Evolutionary conservation across 2,888 invertebrate species (phyloP), one percentile per base, ranked within the genome.

Genomic region (Gryllus longicercus): DNA sequence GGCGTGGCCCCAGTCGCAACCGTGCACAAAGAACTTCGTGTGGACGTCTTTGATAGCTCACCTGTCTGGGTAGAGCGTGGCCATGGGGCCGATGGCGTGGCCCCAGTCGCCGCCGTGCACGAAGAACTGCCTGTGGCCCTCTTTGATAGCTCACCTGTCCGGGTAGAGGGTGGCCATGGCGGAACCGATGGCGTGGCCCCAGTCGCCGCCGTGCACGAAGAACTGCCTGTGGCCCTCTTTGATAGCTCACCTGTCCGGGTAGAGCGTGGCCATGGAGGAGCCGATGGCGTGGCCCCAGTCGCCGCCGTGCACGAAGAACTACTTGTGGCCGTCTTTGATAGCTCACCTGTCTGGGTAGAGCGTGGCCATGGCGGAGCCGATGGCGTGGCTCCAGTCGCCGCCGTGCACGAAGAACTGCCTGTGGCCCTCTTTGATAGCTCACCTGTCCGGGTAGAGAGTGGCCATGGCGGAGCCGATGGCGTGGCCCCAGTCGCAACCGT

Each of bases 41-140:
- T 90, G 89, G 0, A 92, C 92, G 0, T 18, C n/a, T 4, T 5
- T n/a, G 74, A n/a, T 25, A 76, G 76, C 38, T 82, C 83, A 88
- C 89, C 85, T 87, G 38, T 89, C 87, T 0, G 93, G 93, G 85
- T 90, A 94, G 16, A 93, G 84, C 0, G 90, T 88, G 0, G 93
- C 90, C 86, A 96, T 88, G 18, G 88, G 86, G 0, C 90, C 91
- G 75, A 95, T 90, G 0, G 89, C 11, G 0, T 92, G 87, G 0
- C 96, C 96, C 94, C 95, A 95, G 86, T 96, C 96, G 0, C 95
- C 95, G 0, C 94, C 94, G 87, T 95, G 94, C 0, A 91, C 86
- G 86, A 92, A 93, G 86, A 89, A 95, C 85, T 90, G 88, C 78
- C 91, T 85, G 85, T 90, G 89, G 0, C 92, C 92, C 0, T 25